These are phyloP conservation scores for Strigops habroptila DNA, from an alignment of 2,113 vertebrate species.

Conservation along the genomic window DNA sequence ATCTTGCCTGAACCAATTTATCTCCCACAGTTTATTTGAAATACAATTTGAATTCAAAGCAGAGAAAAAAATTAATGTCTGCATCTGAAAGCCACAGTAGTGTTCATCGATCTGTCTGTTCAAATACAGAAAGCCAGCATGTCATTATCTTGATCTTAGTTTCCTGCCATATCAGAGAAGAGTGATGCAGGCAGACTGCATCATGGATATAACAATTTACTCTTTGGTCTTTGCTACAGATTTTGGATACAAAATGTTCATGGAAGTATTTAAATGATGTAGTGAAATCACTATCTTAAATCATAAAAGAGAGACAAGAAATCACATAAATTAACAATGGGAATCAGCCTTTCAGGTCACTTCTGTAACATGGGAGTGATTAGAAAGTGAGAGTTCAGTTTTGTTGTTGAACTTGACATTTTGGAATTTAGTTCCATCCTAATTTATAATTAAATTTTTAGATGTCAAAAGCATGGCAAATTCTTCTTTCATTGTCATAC, in stretches of 20 bases:
- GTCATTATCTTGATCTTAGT: neutral
- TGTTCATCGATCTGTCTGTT: neutral
- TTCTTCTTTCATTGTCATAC: neutral
- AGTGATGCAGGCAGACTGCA: neutral
- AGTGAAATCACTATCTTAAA: neutral
- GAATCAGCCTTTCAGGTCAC: neutral
- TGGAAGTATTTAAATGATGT: conserved; percentile 13
- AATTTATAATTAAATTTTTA: neutral
- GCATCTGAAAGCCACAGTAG: neutral
- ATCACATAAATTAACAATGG: neutral
- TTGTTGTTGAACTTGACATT: neutral
- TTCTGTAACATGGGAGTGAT: neutral
- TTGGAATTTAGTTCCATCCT: neutral
- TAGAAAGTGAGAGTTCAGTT: neutral
- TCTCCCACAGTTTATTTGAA: conserved; percentile 40
- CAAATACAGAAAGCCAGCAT: neutral
- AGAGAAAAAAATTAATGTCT: neutral
- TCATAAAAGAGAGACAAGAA: neutral
- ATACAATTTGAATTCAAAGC: conserved; percentile 29
- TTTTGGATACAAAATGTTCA: conserved; percentile 32
- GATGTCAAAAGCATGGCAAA: neutral
- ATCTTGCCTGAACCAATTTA: conserved; percentile 46
- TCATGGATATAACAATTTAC: neutral
- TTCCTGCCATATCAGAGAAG: neutral
- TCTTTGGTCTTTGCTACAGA: neutral